Evolutionary conservation across 2,888 invertebrate species (phyloP), one percentile per base, ranked within the genome.

Genomic region (Diaperis boleti): DNA sequence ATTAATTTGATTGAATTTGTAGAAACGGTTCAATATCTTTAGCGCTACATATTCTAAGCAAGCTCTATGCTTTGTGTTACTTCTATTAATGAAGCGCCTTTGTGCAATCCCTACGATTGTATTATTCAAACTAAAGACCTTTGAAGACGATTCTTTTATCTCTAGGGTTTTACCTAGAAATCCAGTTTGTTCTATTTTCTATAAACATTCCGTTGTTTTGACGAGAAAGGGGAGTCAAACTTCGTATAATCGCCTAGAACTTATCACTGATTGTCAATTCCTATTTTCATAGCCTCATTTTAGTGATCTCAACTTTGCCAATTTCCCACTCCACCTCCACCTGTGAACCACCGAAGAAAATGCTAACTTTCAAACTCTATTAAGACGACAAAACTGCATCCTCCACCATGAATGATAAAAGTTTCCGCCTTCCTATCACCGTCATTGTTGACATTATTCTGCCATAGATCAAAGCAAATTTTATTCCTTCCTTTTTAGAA

Each of bases 51-150:
- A 39, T 52, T 39, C 20, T 31, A 55, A 14, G 17, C 22, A 44
- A 42, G 29, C 10, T 10, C 20, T 44, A 33, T 29, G 31, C 44
- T 42, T 55, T 44, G 55, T 33, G 20, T 37, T 37, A 33, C 42
- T 44, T 15, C 55, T 42, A 55, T 42, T 55, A 55, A 55, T 55
- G 42, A 55, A 55, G 42, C 31, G 29, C 20, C 55, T 55, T 55
- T 55, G 55, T 55, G 44, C 10, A 41, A 55, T 42, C 41, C 41
- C 42, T 54, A 29, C 29, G 20, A 41, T 42, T 55, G 17, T 42
- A 44, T 55, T 55, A 42, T 33, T 42, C 33, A 42, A 17, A 11
- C 26, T 54, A 31, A 31, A 33, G 11, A 29, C 41, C 49, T 50
- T 55, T 39, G 33, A 31, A 55, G 31, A 1, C 11, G 14, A 44